Base-by-base conservation (phyloP, 2,888 invertebrate species). In the Orthonychiurus folsomi region DNA sequence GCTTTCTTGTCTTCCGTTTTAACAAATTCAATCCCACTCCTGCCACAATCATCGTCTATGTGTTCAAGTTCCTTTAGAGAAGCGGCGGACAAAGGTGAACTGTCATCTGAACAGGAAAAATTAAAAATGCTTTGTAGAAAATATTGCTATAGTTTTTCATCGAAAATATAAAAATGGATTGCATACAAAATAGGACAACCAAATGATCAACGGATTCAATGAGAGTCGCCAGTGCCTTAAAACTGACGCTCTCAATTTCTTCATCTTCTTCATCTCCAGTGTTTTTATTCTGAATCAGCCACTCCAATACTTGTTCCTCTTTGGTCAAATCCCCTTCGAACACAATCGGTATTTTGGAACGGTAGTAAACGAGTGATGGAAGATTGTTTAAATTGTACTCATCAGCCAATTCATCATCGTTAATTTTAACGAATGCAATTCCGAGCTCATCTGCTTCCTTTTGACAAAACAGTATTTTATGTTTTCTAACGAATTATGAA, bases 231-330 rank as follows among this genome's bases (percentile, higher is more conserved):
- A 93, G 81, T 48, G 91, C 91, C 79, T 90, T 91, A 63, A 88
- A 84, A n/a, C 91, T 90, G 63, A 93, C 93, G 76, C 56, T 37
- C 58, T 72, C 70, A 27, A 72, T 72, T 62, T 93, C 93, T 79
- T 93, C 93, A 74, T 93, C 93, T 75, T 92, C 92, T 76, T 93
- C 93, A 76, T 93, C 93, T 54, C 91, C 93, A 50, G 91, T 91
- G 65, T 91, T 91, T 79, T 93, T 93, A 78, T 93, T 92, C 73
- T 89, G 86, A 67, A 93, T 89, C 76, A 93, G 81, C 93, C 93
- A 93, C 78, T 92, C 92, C 75, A 93, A 80, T 50, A 93, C 93
- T 76, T 92, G 90, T 77, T 93, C 92, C 78, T 93, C 93, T 75
- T 84, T 86, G 70, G 88, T 89, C 69, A 93, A 79, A 80, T 93